These are phyloP conservation scores for Xiphorhynchus erythropygius DNA, from an alignment of 2,797 vertebrate species.

Conservation along the genomic window DNA sequence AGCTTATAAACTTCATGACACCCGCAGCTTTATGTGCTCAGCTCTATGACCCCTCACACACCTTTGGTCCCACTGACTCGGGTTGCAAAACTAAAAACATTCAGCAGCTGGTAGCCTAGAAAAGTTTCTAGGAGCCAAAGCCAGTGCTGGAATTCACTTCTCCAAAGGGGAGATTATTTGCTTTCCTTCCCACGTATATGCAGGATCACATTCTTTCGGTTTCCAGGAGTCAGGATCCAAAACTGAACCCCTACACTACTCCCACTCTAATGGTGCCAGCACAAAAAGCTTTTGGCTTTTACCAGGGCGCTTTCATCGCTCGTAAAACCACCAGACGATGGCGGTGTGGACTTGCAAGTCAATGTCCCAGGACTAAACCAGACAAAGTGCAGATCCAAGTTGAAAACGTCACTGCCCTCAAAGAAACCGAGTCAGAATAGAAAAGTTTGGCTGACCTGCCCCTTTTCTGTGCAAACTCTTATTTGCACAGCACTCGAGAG, in stretches of 20 bases:
- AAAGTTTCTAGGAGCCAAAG: background rate
- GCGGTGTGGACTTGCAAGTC: background rate
- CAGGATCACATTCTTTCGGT: background rate
- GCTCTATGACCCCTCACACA: background rate
- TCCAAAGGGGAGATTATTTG: background rate
- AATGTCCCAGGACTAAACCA: background rate
- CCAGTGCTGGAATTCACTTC: background rate
- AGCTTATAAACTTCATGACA: background rate
- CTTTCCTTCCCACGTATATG: background rate
- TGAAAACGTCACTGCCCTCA: background rate
- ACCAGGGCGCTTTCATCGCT: background rate
- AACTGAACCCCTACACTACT: background rate
- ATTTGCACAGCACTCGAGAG: background rate
- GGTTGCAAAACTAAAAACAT: background rate
- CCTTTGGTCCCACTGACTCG: background rate
- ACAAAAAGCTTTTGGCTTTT: background rate
- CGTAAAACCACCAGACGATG: background rate
- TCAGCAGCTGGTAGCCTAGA: background rate
- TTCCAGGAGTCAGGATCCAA: background rate
- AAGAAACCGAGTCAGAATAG: background rate
- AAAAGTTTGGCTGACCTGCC: background rate
- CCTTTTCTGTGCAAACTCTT: background rate
- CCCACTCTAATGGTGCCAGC: background rate
- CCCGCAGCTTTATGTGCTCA: no score
- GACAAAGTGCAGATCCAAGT: background rate